Conservation (phyloP, 2,797 vertebrate genomes). For the Pseudotriccus pelzelni region DNA sequence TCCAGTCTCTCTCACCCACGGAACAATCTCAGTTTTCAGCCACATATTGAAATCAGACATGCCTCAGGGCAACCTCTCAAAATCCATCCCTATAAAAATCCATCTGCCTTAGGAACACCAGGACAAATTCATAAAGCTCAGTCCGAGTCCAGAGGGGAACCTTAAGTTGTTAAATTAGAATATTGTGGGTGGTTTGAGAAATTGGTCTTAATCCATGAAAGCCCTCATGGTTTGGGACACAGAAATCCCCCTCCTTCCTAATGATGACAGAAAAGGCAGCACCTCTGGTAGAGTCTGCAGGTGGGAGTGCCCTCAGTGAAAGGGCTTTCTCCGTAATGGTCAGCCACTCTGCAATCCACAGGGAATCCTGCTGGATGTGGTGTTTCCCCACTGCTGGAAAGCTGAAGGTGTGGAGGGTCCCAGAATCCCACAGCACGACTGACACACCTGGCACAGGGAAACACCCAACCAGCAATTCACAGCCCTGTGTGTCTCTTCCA, state of each 20-base stretch:
- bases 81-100: background rate
- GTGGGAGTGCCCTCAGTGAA: background rate
- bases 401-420: background rate
- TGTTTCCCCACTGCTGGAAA: background rate
- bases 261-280: background rate
- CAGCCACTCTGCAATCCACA: background rate
- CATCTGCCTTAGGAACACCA: background rate
- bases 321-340: background rate
- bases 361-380: background rate
- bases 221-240: background rate
- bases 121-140: background rate
- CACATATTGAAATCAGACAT: background rate
- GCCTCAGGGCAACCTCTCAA: background rate
- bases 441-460: background rate
- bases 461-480: background rate
- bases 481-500: conserved; percentile 32
- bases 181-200: background rate
- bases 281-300: background rate
- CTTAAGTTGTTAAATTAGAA: background rate
- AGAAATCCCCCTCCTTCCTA: background rate
- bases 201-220: background rate
- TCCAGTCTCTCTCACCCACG: background rate
- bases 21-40: background rate
- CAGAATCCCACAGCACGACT: too few species aligned
- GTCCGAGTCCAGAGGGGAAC: background rate